A percentile compares a stretch with the other conserved stretches of the same genome.
These are phyloP conservation scores for Dromaius novaehollandiae DNA, from an alignment of 2,113 vertebrate genomes.

Conservation along the genomic window DNA sequence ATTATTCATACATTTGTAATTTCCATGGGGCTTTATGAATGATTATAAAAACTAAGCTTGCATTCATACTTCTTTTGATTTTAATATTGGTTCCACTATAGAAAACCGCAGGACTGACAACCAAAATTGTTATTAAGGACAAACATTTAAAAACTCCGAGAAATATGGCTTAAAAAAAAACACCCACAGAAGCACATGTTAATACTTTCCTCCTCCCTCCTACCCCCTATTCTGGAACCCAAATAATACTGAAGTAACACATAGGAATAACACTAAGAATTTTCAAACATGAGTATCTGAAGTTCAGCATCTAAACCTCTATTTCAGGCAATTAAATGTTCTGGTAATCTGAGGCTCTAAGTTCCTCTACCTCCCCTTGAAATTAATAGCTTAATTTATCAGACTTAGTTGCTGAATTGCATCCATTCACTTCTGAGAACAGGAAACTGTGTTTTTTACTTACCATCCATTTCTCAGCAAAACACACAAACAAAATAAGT, in stretches of 20 bases:
- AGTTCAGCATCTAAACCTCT: background rate
- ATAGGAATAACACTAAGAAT: background rate
- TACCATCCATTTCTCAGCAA: conserved; percentile 86
- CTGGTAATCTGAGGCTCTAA: background rate
- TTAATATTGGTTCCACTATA: background rate
- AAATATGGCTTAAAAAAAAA: background rate
- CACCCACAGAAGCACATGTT: background rate
- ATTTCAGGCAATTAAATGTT: background rate
- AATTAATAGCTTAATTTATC: background rate
- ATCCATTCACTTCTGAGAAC: background rate
- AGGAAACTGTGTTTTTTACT: conserved; percentile 54
- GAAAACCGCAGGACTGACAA: background rate
- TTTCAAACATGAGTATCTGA: background rate
- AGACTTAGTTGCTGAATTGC: background rate
- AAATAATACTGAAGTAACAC: background rate
- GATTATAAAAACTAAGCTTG: background rate
- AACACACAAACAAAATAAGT: conserved; percentile 85
- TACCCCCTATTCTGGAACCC: background rate
- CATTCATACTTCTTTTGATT: background rate
- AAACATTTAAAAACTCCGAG: background rate
- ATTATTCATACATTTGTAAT: conserved; percentile 2
- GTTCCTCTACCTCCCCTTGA: background rate
- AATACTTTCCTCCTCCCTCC: background rate
- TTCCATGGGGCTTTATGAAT: background rate
- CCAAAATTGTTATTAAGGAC: background rate